Evolutionary conservation across 1,140 invertebrate species (phyloP).

Genomic region (Neodiprion virginianus): DNA sequence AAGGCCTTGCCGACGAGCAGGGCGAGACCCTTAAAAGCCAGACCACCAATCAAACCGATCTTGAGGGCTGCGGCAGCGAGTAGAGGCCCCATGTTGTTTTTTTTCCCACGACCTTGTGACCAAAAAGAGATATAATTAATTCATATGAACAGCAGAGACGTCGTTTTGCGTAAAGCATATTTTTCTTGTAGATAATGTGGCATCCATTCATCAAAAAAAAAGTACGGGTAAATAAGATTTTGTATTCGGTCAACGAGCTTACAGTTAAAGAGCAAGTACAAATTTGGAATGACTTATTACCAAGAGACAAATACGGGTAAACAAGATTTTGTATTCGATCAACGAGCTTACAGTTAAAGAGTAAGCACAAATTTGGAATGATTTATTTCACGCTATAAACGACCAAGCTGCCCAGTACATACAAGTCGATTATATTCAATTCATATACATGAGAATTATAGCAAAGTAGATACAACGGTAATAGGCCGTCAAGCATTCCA

Average conservation of each 20-base stretch:
- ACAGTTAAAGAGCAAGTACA: no score
- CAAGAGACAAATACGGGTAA: no score
- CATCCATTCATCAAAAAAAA: neutral
- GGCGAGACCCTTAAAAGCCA: constrained; percentile 82
- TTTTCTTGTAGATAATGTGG: neutral
- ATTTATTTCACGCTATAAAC: no score
- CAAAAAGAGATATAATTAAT: neutral
- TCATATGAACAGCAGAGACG: neutral
- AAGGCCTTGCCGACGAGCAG: constrained; percentile 83
- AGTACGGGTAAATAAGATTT: neutral
- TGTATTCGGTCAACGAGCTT: neutral
- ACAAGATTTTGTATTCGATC: no score
- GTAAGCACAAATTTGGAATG: no score
- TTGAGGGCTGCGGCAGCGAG: constrained; percentile 80
- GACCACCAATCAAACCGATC: constrained; percentile 77
- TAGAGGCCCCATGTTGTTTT: constrained; percentile 77
- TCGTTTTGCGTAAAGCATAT: neutral
- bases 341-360: no score
- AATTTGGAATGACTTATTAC: no score
- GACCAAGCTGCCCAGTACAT: no score
- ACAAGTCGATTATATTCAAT: no score
- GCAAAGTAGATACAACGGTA: no score
- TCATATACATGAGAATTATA: no score
- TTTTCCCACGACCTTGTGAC: constrained; percentile 68
- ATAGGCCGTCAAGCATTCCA: no score